Percentiles rank a stretch among this genome's conserved stretches.
Evolutionary conservation across 2,888 invertebrate species (phyloP).

Genomic region (Cerceris ruficornis): DNA sequence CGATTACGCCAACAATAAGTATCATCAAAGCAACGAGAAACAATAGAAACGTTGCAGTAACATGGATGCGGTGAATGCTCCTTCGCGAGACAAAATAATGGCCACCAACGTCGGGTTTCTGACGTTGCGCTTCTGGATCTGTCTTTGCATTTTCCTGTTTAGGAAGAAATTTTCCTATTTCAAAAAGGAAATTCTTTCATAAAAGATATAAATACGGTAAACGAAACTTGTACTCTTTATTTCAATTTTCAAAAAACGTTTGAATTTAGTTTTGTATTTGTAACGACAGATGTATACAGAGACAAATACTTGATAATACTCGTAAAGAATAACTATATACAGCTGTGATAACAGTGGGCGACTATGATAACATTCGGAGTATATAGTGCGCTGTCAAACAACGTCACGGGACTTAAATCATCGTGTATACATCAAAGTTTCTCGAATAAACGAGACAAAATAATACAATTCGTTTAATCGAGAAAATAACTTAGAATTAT

Average conservation of each 20-base stretch:
- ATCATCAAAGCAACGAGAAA: slow-evolving; percentile 88
- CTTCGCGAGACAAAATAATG: slow-evolving; percentile 82
- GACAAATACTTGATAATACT: background rate
- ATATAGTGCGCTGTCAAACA: background rate
- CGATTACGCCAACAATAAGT: slow-evolving; percentile 86
- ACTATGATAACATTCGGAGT: background rate
- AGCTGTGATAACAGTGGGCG: slow-evolving; percentile 1
- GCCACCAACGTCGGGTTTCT: slow-evolving; percentile 72
- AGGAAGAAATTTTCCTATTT: slow-evolving; percentile 29
- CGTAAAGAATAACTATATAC: background rate
- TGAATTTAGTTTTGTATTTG: background rate
- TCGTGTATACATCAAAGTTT: background rate
- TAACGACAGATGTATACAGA: background rate
- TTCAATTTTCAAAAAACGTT: background rate
- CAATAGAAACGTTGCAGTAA: slow-evolving; percentile 86
- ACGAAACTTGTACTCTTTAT: background rate
- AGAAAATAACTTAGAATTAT: too few species aligned
- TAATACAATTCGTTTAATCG: background rate
- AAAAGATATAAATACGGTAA: background rate
- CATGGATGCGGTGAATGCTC: slow-evolving; percentile 84
- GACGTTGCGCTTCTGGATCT: slow-evolving; percentile 82
- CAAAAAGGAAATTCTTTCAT: background rate
- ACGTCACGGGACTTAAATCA: background rate
- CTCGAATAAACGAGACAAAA: background rate
- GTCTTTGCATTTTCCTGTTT: slow-evolving; percentile 74